These are phyloP conservation scores for Nyctibius grandis DNA, from an alignment of 2,797 vertebrate species.

Conservation along the genomic window DNA sequence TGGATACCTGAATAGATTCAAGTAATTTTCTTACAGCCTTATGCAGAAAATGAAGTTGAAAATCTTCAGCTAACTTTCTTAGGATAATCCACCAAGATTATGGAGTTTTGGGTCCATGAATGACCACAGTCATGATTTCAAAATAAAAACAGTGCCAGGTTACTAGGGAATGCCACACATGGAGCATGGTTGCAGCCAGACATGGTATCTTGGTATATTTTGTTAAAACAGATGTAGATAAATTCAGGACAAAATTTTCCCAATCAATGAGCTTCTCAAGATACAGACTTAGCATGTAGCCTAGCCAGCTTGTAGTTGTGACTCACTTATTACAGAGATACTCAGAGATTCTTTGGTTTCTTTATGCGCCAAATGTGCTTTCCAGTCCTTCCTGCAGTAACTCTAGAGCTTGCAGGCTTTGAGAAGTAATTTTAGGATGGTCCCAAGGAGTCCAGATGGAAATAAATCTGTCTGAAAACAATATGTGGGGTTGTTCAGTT, in stretches of 20 bases:
- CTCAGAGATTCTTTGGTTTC: not conserved
- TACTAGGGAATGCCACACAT: not conserved
- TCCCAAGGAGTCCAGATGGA: not conserved
- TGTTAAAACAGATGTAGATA: not conserved
- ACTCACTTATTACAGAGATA: not conserved
- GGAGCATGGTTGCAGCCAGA: not conserved
- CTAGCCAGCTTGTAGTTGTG: not conserved
- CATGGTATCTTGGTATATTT: not conserved
- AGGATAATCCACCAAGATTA: not conserved
- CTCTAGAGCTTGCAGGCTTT: not conserved
- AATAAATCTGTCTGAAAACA: conserved; percentile 6
- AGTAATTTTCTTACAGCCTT: not conserved
- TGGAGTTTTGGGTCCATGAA: not conserved
- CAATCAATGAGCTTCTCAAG: not conserved
- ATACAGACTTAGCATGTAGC: not conserved
- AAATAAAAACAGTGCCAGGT: not conserved
- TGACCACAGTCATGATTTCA: not conserved
- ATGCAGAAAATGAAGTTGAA: not conserved
- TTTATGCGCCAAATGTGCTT: not conserved
- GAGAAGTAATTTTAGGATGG: not conserved
- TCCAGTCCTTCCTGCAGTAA: not conserved
- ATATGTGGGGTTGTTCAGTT: not conserved
- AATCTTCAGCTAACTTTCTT: not conserved
- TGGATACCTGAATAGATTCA: not conserved
- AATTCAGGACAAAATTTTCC: not conserved